Conservation (phyloP, 2,888 invertebrate genomes). For the Helobdella robusta region DNA sequence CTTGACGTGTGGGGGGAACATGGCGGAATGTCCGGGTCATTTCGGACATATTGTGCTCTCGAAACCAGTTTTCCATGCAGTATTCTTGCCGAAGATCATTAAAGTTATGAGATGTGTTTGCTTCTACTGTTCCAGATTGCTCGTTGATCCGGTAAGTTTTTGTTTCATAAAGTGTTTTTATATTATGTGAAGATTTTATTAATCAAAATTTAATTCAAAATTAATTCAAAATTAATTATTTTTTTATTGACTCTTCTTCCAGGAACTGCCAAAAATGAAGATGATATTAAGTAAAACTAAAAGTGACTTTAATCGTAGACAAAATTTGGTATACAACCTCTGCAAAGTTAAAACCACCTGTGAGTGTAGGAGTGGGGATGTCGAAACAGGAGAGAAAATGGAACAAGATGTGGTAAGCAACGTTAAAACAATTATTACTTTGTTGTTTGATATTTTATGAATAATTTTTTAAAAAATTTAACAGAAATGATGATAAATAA, state of each 20-base stretch:
- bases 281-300: conserved; percentile 90
- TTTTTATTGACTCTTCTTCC: no score
- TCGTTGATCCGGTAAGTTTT: conserved; percentile 86
- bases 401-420: no score
- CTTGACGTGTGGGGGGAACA: conserved; percentile 60
- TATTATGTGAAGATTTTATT: no score
- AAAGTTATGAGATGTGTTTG: conserved; percentile 97
- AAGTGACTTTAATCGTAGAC: conserved; percentile 83
- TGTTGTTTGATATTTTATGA: no score
- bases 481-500: no score
- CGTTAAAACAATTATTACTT: no score
- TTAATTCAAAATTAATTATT: no score
- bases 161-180: no score
- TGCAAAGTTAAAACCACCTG: conserved; percentile 97
- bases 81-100: conserved; percentile 90
- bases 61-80: conserved; percentile 96
- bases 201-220: no score
- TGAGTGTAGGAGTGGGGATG: no score
- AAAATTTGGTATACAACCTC: conserved; percentile 89
- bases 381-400: no score
- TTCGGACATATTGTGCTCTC: conserved; percentile 97
- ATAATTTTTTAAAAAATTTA: no score
- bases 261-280: conserved; percentile 82
- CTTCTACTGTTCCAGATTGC: conserved; percentile 92
- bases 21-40: conserved; percentile 98